A percentile compares a stretch with the other conserved stretches of the same genome.
phyloP scores from a whole-genome alignment of 1,140 invertebrate genomes.

The Parasteatoda tepidariorum region DNA sequence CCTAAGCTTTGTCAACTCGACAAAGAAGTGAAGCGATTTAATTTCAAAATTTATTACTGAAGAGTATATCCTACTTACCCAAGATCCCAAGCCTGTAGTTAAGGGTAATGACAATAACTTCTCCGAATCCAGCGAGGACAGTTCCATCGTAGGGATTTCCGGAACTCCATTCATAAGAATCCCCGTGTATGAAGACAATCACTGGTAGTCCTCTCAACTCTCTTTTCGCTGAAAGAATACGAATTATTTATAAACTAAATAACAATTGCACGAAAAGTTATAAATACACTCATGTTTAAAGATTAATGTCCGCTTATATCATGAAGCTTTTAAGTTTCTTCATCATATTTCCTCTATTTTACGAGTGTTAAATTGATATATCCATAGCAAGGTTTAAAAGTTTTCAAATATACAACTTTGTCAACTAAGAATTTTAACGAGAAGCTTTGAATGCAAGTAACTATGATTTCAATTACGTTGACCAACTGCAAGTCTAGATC shows the following conservation, averaged over 20 bases:
- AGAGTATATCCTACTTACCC: conserved; percentile 72
- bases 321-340: no score
- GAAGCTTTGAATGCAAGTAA: no score
- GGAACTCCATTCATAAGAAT: conserved; percentile 86
- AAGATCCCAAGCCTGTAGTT: conserved; percentile 90
- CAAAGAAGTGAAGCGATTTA: not conserved
- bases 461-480: no score
- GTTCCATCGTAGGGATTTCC: conserved; percentile 88
- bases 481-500: no score
- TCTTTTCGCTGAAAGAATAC: conserved; percentile 22
- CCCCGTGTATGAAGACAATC: conserved; percentile 82
- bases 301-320: not conserved
- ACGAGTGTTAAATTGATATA: no score
- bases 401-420: no score
- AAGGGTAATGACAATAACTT: conserved; percentile 89
- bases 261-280: not conserved
- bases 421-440: no score
- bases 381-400: no score
- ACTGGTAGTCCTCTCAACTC: conserved; percentile 28
- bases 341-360: no score
- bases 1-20: no score
- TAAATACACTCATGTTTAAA: not conserved
- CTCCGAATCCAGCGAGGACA: conserved; percentile 85
- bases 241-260: no score
- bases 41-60: conserved; percentile 1